These are phyloP conservation scores for Cantharis rustica DNA, from an alignment of 2,888 invertebrate genomes.

Conservation along the genomic window DNA sequence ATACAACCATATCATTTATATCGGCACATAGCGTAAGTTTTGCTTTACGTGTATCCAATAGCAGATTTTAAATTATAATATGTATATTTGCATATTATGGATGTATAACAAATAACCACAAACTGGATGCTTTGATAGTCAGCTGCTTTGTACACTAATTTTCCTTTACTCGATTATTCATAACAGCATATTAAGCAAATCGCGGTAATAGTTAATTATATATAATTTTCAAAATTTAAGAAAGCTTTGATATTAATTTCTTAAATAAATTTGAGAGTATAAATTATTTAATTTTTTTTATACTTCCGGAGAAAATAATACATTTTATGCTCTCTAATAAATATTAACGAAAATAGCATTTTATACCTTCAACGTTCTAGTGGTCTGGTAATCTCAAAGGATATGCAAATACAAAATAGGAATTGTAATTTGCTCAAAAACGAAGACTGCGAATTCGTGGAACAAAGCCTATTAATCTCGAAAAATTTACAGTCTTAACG, in stretches of 20 bases:
- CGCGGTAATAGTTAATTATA: background rate
- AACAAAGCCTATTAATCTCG: slow-evolving; percentile 28
- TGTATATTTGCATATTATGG: background rate
- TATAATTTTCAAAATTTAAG: background rate
- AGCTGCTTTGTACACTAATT: background rate
- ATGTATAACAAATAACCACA: background rate
- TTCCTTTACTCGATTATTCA: background rate
- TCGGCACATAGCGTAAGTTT: background rate
- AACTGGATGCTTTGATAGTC: background rate
- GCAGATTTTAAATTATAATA: background rate
- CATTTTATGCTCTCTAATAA: slow-evolving; percentile 28
- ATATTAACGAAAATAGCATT: slow-evolving; percentile 28
- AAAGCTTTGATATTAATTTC: background rate
- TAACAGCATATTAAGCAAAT: background rate
- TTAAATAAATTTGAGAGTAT: background rate
- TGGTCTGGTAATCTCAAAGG: slow-evolving; percentile 29
- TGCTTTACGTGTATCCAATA: background rate
- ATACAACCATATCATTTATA: background rate
- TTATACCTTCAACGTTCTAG: slow-evolving; percentile 27
- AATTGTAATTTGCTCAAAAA: slow-evolving; percentile 28
- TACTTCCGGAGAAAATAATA: slow-evolving; percentile 2
- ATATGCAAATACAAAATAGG: slow-evolving; percentile 30
- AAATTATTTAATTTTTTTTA: background rate
- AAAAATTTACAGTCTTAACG: slow-evolving; percentile 26
- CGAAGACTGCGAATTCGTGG: slow-evolving; percentile 21